Conservation (phyloP, 2,113 vertebrate species). For the Marmota monax region DNA sequence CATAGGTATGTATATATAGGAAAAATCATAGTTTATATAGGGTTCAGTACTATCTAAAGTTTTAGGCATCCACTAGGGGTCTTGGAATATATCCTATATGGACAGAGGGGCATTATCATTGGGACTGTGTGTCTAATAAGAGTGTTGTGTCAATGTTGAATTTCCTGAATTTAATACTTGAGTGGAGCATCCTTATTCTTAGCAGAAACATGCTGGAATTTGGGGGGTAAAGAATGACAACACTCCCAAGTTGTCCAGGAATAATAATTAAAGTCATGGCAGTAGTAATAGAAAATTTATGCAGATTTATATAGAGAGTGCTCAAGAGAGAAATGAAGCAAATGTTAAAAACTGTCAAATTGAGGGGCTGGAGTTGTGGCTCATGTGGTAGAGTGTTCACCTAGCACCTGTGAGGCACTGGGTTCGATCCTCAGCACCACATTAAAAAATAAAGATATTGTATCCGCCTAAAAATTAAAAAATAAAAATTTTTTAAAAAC, state of each 20-base stretch:
- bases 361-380: too few species aligned
- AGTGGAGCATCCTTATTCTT: neutral
- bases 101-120: neutral
- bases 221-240: neutral
- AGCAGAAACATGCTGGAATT: neutral
- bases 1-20: neutral
- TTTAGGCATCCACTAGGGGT: neutral
- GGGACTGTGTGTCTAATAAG: neutral
- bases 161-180: neutral
- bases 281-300: accelerated
- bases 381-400: too few species aligned
- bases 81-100: neutral
- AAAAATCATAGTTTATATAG: neutral
- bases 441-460: too few species aligned
- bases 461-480: too few species aligned
- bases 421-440: too few species aligned
- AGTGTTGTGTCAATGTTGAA: neutral
- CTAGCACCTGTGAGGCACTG: too few species aligned
- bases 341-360: neutral
- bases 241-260: neutral
- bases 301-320: neutral
- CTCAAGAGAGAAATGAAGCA: neutral
- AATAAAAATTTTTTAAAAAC: neutral
- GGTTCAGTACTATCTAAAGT: neutral
- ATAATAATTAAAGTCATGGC: neutral